Conservation (phyloP, 1,140 invertebrate species). For the Ridgeia piscesae region DNA sequence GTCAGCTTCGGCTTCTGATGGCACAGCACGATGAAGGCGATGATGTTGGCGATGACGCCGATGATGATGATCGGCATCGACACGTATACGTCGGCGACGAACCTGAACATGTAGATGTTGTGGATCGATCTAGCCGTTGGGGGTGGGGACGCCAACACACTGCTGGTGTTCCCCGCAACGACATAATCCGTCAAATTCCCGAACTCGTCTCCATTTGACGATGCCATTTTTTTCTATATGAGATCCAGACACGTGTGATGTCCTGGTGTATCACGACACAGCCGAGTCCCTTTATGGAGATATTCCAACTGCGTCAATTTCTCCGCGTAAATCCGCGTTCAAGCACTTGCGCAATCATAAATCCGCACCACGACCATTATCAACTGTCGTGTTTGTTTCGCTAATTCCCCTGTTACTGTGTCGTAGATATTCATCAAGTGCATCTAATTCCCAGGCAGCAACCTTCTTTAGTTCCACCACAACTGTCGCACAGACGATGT, state of each 20-base stretch:
- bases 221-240: background rate
- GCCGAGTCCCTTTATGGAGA: background rate
- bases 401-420: background rate
- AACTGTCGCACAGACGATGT: background rate
- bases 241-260: background rate
- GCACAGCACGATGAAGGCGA: constrained; percentile 26
- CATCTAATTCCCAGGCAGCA: background rate
- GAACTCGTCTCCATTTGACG: background rate
- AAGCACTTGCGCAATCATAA: background rate
- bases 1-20: constrained; percentile 22
- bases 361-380: background rate
- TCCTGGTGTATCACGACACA: background rate
- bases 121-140: background rate
- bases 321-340: background rate
- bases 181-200: background rate
- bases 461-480: background rate
- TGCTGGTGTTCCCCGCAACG: background rate
- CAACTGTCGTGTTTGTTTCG: background rate
- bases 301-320: background rate
- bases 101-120: background rate
- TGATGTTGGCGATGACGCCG: constrained; percentile 27
- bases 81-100: constrained; percentile 18
- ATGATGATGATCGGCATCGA: constrained; percentile 23
- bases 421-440: background rate
- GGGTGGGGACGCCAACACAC: background rate